phyloP scores from a whole-genome alignment of 2,888 invertebrate species.

The Atethmia centrago region DNA sequence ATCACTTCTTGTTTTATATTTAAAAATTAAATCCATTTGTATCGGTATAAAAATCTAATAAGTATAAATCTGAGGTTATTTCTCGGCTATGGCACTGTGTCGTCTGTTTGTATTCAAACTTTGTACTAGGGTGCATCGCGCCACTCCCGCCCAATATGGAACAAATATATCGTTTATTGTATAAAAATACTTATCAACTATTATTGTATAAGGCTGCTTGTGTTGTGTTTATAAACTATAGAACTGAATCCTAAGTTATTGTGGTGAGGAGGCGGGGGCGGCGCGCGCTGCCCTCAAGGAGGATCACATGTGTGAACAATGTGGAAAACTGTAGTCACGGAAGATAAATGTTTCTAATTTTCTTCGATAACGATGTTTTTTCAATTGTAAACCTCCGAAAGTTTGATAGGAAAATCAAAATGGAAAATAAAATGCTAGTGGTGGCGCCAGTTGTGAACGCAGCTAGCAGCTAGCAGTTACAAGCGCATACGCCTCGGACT shows the following conservation, averaged over 20 bases:
- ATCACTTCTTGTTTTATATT: slow-evolving; percentile 90
- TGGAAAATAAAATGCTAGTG: slow-evolving; percentile 80
- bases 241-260: slow-evolving; percentile 82
- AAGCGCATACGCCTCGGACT: slow-evolving; percentile 19
- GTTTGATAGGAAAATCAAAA: slow-evolving; percentile 89
- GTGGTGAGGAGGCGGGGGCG: slow-evolving; percentile 72
- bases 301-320: slow-evolving; percentile 80
- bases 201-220: slow-evolving; percentile 88
- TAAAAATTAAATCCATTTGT: slow-evolving; percentile 91
- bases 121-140: slow-evolving; percentile 78
- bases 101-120: slow-evolving; percentile 88
- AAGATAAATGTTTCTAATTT: slow-evolving; percentile 84
- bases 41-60: slow-evolving; percentile 91
- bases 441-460: slow-evolving; percentile 70
- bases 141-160: slow-evolving; percentile 72
- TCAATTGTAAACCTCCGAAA: slow-evolving; percentile 89
- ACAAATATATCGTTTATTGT: slow-evolving; percentile 81
- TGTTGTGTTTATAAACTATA: slow-evolving; percentile 73
- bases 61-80: slow-evolving; percentile 90
- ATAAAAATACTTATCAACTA: slow-evolving; percentile 90
- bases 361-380: slow-evolving; percentile 84
- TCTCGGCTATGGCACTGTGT: slow-evolving; percentile 89
- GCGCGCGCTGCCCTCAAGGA: slow-evolving; percentile 79
- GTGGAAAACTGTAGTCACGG: slow-evolving; percentile 84
- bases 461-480: no score